Base-by-base conservation (phyloP, 2,888 invertebrate genomes). In the Diploptera punctata region DNA sequence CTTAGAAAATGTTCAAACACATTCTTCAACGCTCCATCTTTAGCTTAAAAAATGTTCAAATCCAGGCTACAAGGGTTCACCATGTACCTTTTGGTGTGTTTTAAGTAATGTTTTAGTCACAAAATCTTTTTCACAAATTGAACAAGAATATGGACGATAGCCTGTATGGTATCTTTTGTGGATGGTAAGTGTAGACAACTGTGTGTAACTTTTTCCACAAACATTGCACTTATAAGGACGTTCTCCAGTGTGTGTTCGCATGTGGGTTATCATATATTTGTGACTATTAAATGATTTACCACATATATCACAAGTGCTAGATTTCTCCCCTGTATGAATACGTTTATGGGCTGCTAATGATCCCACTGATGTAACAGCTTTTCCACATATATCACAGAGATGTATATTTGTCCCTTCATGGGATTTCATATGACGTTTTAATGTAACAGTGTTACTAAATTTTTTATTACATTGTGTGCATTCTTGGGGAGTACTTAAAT, bases 391-490 rank as follows among this genome's bases (percentile, higher is more conserved):
- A n/a, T 77, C 78, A 72, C 83, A 83, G 71, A 79, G 80, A 74
- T 81, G 82, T 0, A 81, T 81, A 74, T 83, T 82, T 68, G 82
- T 81, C 16, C 82, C 82, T 1, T 82, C 82, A 76, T 83, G 84
- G 29, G 81, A 81, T 13, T 82, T 76, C 79, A 81, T 81, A 73
- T 83, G 83, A 19, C 81, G 81, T 1, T 81, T 81, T 52, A 83
- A 76, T 0, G 87, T 86, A 70, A 85, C 86, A 75, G 85, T 85
- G 74, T 88, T 86, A 54, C 87, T 87, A 76, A 89, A 89, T 0
- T 84, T 80, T 76, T 88, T 89, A 44, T 86, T 86, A 74, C 89
- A 89, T 72, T n/a, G n/a, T n/a, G n/a, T n/a, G n/a, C n/a, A n/a
- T n/a, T n/a, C n/a, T n/a, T 81, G 84, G 4, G 84, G 74, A n/a